Conservation (phyloP, 2,797 vertebrate genomes). For the Syndactyla subalaris region DNA sequence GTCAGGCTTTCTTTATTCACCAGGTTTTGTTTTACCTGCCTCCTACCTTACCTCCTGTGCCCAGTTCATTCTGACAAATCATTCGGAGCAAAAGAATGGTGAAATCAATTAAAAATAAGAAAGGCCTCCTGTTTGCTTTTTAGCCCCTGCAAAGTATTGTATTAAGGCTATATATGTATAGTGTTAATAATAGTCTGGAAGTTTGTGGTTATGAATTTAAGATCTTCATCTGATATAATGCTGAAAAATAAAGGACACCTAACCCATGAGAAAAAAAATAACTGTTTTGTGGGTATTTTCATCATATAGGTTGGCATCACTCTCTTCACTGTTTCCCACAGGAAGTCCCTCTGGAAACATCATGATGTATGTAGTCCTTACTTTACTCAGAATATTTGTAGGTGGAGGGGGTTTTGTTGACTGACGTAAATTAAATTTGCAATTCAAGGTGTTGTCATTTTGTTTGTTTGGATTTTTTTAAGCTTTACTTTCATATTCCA, state of each 20-base stretch:
- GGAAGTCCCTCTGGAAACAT: conserved; percentile 98
- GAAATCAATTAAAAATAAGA: neutral
- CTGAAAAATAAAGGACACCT: neutral
- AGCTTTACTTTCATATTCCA: neutral
- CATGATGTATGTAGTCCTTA: conserved; percentile 85
- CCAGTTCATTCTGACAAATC: neutral
- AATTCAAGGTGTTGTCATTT: neutral
- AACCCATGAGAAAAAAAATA: neutral
- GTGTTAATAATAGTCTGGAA: neutral
- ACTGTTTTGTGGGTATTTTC: neutral
- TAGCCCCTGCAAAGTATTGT: neutral
- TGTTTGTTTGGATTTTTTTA: neutral
- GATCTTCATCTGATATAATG: neutral
- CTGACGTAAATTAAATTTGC: neutral
- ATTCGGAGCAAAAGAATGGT: neutral
- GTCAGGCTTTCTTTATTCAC: neutral
- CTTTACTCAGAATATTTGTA: neutral
- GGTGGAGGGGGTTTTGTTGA: neutral
- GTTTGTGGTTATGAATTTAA: neutral
- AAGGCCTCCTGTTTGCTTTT: neutral
- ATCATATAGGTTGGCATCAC: conserved; percentile 91
- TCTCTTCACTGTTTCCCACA: conserved; percentile 96
- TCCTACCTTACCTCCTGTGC: neutral
- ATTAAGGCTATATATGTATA: neutral
- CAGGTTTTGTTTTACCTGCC: neutral